phyloP scores from a whole-genome alignment of 23 tunicate genomes.

The Ascidia mentula region DNA sequence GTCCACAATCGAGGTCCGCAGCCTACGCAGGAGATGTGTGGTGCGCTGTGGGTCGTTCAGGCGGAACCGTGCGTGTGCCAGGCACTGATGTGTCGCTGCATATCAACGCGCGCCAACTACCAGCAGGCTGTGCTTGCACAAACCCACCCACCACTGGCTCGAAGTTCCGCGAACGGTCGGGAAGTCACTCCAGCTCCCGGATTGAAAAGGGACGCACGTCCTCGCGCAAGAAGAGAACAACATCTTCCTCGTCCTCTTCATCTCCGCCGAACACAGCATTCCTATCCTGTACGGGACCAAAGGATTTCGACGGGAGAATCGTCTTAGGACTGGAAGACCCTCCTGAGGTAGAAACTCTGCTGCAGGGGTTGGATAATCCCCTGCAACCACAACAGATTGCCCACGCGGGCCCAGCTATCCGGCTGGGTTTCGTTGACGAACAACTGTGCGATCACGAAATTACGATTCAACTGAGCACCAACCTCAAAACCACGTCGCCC shows the following conservation, averaged over 20 bases:
- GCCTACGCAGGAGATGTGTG: slow-evolving; percentile 41
- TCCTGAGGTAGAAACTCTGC: slow-evolving; percentile 16
- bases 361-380: background rate
- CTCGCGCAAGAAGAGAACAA: background rate
- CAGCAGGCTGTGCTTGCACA: background rate
- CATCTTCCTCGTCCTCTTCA: background rate
- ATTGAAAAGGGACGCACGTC: background rate
- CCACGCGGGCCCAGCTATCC: slow-evolving; percentile 63
- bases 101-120: slow-evolving; percentile 6
- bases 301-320: slow-evolving; percentile 49
- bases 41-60: slow-evolving; percentile 48
- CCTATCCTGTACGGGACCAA: slow-evolving; percentile 23
- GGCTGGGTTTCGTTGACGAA: slow-evolving; percentile 29
- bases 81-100: slow-evolving; percentile 74
- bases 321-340: slow-evolving; percentile 69
- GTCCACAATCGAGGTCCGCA: background rate
- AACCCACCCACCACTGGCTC: no score
- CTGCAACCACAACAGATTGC: background rate
- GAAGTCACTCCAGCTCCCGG: background rate
- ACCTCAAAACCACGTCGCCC: slow-evolving; percentile 13
- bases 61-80: slow-evolving; percentile 53
- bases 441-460: slow-evolving; percentile 26
- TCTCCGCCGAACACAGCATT: background rate
- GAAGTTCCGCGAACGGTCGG: background rate
- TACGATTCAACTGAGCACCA: slow-evolving; percentile 43